Conservation (phyloP, 2,888 invertebrate genomes). For the Phengaris arion region DNA sequence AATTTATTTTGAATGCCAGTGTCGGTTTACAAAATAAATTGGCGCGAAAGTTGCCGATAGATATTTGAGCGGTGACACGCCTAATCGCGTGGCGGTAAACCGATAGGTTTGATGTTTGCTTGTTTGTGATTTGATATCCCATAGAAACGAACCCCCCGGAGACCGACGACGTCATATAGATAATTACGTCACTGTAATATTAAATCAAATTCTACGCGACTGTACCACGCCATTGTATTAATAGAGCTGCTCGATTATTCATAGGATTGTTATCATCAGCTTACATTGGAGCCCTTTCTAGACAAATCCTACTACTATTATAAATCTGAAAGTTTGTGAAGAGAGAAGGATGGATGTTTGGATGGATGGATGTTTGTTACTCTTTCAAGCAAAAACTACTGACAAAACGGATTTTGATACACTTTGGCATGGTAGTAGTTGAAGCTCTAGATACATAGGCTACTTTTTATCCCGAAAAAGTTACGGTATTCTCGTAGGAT, state of each 20-base stretch:
- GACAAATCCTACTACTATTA: too few relatives aligned
- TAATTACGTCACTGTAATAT: conserved; percentile 1
- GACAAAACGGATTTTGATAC: too few relatives aligned
- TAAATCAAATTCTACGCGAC: background rate
- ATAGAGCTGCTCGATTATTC: background rate
- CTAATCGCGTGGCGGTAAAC: conserved; percentile 13
- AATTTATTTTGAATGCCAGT: conserved; percentile 11
- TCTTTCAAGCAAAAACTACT: too few relatives aligned
- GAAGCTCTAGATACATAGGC: too few relatives aligned
- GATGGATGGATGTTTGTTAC: too few relatives aligned
- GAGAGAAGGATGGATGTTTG: too few relatives aligned
- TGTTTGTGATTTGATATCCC: conserved; percentile 3
- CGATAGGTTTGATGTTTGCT: conserved; percentile 1
- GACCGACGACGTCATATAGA: background rate
- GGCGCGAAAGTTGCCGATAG: conserved; percentile 2
- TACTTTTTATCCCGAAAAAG: too few relatives aligned
- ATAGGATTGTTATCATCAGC: background rate
- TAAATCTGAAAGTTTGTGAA: too few relatives aligned
- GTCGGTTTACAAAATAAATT: conserved; percentile 14
- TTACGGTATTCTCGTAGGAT: too few relatives aligned
- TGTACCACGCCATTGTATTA: background rate
- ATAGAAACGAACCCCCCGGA: background rate
- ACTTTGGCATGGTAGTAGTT: too few relatives aligned
- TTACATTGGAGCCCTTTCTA: too few relatives aligned
- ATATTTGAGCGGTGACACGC: conserved; percentile 17